These are phyloP conservation scores for Tiphia femorata DNA, from an alignment of 2,888 invertebrate genomes.

Conservation along the genomic window DNA sequence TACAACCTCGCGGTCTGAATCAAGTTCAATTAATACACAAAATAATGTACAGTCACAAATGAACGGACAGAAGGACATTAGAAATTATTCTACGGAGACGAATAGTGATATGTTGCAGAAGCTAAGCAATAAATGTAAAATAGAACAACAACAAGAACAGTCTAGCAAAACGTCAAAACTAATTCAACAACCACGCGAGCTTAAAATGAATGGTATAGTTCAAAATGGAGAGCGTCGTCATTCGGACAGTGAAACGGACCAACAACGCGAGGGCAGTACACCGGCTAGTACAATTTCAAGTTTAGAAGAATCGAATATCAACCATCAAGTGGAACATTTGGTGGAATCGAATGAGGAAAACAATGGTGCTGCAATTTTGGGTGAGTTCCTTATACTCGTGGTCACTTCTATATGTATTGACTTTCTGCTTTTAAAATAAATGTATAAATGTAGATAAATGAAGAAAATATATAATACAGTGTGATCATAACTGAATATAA, in stretches of 20 bases:
- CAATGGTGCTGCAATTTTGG: conserved; percentile 57
- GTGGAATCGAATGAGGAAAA: conserved; percentile 56
- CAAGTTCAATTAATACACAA: conserved; percentile 58
- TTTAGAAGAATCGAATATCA: conserved; percentile 59
- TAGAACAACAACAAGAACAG: conserved; percentile 38
- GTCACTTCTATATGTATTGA: conserved; percentile 45
- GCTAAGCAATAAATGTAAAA: conserved; percentile 51
- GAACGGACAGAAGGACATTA: conserved; percentile 58
- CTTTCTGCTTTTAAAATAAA: conserved; percentile 29
- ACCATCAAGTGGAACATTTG: conserved; percentile 54
- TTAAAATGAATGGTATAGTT: conserved; percentile 52
- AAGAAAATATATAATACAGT: background rate
- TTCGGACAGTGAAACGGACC: conserved; percentile 61
- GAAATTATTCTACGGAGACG: conserved; percentile 48
- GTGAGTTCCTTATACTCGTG: conserved; percentile 56
- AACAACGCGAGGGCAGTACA: conserved; percentile 63
- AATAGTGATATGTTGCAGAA: conserved; percentile 54
- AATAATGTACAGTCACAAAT: conserved; percentile 48
- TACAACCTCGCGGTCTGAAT: conserved; percentile 66
- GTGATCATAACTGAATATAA: conserved; percentile 15
- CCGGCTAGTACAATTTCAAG: conserved; percentile 65
- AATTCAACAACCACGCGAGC: conserved; percentile 52
- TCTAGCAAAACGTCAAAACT: conserved; percentile 45
- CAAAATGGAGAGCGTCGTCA: conserved; percentile 59
- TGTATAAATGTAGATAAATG: conserved; percentile 5